Conservation (phyloP, 2,888 invertebrate species). For the Mythimna loreyi region DNA sequence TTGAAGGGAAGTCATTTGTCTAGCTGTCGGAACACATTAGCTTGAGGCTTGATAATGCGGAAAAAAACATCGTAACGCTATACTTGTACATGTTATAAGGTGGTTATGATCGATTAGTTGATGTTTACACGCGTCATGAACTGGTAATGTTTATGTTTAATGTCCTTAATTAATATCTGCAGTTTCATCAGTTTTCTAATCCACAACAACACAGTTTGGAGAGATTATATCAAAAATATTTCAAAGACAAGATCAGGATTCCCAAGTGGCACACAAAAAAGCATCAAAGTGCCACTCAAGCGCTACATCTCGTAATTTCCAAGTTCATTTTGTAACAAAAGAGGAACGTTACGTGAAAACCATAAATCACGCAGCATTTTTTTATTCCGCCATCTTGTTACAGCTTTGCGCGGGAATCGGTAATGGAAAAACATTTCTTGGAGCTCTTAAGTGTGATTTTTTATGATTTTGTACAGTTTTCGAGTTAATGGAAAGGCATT, state of each 20-base stretch:
- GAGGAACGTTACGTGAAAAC: slow-evolving; percentile 50
- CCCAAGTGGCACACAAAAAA: slow-evolving; percentile 49
- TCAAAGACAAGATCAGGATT: slow-evolving; percentile 21
- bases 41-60: slow-evolving; percentile 40
- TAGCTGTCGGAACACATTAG: slow-evolving; percentile 68
- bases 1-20: slow-evolving; percentile 65
- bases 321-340: slow-evolving; percentile 59
- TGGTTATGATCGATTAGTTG: slow-evolving; percentile 13
- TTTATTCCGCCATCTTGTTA: slow-evolving; percentile 51
- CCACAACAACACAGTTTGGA: not conserved
- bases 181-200: not conserved
- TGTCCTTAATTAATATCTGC: not conserved
- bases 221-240: slow-evolving; percentile 20
- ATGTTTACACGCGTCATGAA: not conserved
- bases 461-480: slow-evolving; percentile 48
- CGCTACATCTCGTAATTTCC: slow-evolving; percentile 50
- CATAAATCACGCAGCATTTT: slow-evolving; percentile 60
- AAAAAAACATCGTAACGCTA: slow-evolving; percentile 44
- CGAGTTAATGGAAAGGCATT: slow-evolving; percentile 53
- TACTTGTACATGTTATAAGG: slow-evolving; percentile 8
- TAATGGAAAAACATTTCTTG: slow-evolving; percentile 53
- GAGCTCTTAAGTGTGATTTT: slow-evolving; percentile 37
- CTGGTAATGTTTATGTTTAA: not conserved
- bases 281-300: slow-evolving; percentile 45
- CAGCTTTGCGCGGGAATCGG: slow-evolving; percentile 40